Percentiles rank a stretch among this genome's conserved stretches.
These are phyloP conservation scores for Egretta garzetta DNA, from an alignment of 2,113 vertebrate species.

Conservation along the genomic window DNA sequence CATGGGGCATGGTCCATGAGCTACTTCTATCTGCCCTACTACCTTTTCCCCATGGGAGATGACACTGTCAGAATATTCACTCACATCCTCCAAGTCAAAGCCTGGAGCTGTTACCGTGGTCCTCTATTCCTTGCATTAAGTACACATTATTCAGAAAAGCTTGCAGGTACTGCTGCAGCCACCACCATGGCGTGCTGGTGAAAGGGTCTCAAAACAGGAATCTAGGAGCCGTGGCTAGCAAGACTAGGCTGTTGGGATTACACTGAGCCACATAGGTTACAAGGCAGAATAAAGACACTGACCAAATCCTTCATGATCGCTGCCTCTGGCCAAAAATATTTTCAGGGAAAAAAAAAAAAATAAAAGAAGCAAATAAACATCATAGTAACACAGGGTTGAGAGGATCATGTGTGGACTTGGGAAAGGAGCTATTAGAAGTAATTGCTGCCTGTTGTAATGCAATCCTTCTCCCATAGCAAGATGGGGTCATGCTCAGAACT, in stretches of 20 bases:
- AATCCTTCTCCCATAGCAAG: background rate
- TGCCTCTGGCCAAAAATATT: background rate
- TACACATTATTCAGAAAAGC: background rate
- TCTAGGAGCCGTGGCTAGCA: background rate
- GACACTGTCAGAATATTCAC: background rate
- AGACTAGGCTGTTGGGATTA: background rate
- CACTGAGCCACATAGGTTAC: background rate
- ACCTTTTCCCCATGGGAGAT: background rate
- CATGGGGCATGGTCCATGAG: background rate
- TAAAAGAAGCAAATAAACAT: background rate
- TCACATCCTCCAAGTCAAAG: background rate
- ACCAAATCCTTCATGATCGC: background rate
- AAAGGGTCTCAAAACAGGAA: background rate
- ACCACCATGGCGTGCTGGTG: rapidly evolving
- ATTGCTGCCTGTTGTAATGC: background rate
- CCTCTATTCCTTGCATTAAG: background rate
- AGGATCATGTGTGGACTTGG: background rate
- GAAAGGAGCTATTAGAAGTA: background rate
- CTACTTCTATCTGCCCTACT: background rate
- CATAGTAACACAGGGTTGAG: background rate
- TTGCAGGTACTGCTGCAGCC: background rate
- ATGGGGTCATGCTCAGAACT: background rate
- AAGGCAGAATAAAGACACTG: background rate
- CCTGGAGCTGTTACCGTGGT: background rate
- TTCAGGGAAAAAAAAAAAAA: background rate